Base-by-base conservation (phyloP, 1,140 invertebrate genomes). In the Bombus superbus region DNA sequence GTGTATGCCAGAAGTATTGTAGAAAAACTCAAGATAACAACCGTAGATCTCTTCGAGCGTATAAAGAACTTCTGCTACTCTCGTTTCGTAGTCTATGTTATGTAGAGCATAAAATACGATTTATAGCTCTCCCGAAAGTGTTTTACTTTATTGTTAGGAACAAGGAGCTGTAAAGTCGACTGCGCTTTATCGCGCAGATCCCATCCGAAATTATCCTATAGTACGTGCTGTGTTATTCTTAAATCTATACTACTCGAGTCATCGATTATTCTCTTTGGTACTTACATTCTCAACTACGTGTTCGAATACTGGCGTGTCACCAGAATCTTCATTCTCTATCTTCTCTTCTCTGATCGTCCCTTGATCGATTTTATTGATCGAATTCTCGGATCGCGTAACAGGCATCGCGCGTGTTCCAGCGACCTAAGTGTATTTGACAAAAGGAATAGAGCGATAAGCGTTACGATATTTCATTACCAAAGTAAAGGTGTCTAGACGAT, bases 311-410 rank as follows among this genome's bases (percentile, higher is more conserved):
- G 68, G 3, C 2, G 9, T 8, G 2, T n/a, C 2, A 6, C 2
- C 10, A 4, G 15, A 18, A 53, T 80, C 86, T 74, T 79, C 47
- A n/a, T 59, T 59, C 4, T 0, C 2, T 8, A 35, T 68, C 22
- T 77, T 78, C 5, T 6, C 25, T 2, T 85, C 85, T 10, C 53
- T 47, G 0, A 4, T 18, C n/a, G 40, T 53, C 1, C 57, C 80
- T 6, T 40, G 32, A 42, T 92, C 85, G 72, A 91, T 83, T n/a
- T 91, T 74, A 62, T 91, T 92, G 15, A 59, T 32, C 40, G 83
- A 83, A 40, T 80, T 32, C 3, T 88, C 53, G 10, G 59, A 32
- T 32, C 2, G 3, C 8, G 80, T 57, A 18, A 69, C 2, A 5
- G 88, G 73, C 13, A 86, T 86, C 8, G 81, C 62, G 1, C 47